Percentiles rank a stretch among this genome's conserved stretches.
Evolutionary conservation across 2,113 vertebrate genomes (phyloP).

Genomic region (Dasyurus viverrinus): DNA sequence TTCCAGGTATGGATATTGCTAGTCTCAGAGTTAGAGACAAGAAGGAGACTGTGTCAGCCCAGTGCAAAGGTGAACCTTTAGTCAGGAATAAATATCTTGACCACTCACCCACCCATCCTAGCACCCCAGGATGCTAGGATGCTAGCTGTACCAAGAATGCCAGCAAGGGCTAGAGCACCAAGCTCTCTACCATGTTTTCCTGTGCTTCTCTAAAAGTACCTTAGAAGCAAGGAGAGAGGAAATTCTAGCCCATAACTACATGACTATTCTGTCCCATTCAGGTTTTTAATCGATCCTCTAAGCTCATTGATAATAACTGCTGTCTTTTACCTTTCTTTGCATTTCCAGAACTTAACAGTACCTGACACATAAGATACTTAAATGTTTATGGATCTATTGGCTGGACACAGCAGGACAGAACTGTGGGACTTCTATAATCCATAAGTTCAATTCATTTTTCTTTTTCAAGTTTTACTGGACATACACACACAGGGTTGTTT

Average conservation of each 20-base stretch:
- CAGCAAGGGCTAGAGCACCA: neutral
- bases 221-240: neutral
- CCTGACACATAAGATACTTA: neutral
- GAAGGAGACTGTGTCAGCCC: no score
- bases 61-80: no score
- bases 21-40: neutral
- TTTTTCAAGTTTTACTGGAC: neutral
- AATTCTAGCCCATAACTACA: neutral
- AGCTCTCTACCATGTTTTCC: neutral
- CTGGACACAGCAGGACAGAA: neutral
- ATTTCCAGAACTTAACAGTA: neutral
- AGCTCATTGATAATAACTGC: neutral
- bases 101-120: neutral
- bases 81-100: neutral
- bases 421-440: neutral
- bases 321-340: neutral
- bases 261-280: neutral
- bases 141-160: no score
- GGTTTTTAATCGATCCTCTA: neutral
- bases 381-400: neutral
- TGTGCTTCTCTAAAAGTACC: neutral
- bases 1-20: neutral
- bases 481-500: neutral
- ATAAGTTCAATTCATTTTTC: neutral
- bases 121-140: neutral